Conservation (phyloP, 2,888 invertebrate genomes). For the Stenodema calcarata region DNA sequence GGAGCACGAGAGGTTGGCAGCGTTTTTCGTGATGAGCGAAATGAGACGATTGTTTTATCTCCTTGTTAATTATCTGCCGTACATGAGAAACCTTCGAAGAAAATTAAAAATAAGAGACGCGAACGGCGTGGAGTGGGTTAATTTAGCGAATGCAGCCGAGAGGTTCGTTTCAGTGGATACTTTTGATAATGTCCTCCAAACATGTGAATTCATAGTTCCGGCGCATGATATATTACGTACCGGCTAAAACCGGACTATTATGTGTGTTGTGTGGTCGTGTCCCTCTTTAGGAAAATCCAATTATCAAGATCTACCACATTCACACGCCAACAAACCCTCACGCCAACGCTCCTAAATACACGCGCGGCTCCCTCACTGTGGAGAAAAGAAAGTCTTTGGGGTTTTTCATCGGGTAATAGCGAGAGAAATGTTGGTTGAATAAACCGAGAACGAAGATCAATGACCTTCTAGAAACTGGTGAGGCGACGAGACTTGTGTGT, state of each 20-base stretch:
- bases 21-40: too few species aligned
- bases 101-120: too few species aligned
- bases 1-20: too few species aligned
- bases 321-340: background rate
- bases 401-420: background rate
- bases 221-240: background rate
- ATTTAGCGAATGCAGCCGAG: too few species aligned
- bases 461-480: background rate
- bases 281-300: background rate
- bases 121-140: too few species aligned
- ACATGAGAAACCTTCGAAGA: too few species aligned
- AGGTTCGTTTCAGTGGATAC: background rate
- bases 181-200: background rate
- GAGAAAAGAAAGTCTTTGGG: background rate
- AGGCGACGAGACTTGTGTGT: too few species aligned
- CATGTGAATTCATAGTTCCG: background rate
- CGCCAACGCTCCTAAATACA: background rate
- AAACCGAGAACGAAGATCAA: background rate
- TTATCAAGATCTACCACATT: constrained; percentile 2
- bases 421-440: background rate
- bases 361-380: background rate
- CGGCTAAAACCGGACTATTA: background rate
- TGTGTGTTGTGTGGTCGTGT: background rate
- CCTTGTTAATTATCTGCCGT: too few species aligned
- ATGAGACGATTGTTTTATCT: too few species aligned